phyloP scores from a whole-genome alignment of 2,888 invertebrate genomes.

The Acholoe squamosa region DNA sequence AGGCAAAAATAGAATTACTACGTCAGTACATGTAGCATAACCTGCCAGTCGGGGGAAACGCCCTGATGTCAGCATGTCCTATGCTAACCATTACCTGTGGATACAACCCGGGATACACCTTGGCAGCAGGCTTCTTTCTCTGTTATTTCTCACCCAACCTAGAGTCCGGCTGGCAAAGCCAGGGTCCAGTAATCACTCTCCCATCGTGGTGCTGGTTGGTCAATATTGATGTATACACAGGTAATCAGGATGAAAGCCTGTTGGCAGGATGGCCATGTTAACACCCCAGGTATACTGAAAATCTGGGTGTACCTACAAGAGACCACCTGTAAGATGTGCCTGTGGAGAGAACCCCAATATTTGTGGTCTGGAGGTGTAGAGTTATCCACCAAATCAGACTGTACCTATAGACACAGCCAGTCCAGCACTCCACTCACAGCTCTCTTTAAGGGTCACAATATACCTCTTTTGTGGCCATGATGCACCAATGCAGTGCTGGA shows the following conservation, averaged over 20 bases:
- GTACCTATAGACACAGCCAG: conserved; percentile 20
- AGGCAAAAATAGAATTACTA: no score
- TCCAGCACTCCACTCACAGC: background rate
- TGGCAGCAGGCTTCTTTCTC: background rate
- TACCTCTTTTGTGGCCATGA: no score
- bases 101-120: no score
- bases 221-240: conserved; percentile 27
- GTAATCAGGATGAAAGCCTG: background rate
- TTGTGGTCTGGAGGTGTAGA: background rate
- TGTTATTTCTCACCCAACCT: conserved; percentile 12
- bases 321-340: background rate
- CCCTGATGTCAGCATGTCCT: no score
- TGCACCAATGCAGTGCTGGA: no score
- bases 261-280: conserved; percentile 11
- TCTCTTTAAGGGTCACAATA: no score
- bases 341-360: background rate
- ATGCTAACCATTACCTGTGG: no score
- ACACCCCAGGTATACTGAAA: conserved; percentile 3
- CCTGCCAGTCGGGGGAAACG: no score
- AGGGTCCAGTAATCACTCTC: background rate
- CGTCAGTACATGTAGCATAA: no score
- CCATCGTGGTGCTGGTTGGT: background rate
- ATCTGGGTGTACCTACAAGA: background rate
- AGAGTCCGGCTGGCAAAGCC: background rate
- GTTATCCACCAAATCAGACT: conserved; percentile 37